Evolutionary conservation across 2,797 vertebrate species (phyloP).

Genomic region (Xyrichtys novacula): DNA sequence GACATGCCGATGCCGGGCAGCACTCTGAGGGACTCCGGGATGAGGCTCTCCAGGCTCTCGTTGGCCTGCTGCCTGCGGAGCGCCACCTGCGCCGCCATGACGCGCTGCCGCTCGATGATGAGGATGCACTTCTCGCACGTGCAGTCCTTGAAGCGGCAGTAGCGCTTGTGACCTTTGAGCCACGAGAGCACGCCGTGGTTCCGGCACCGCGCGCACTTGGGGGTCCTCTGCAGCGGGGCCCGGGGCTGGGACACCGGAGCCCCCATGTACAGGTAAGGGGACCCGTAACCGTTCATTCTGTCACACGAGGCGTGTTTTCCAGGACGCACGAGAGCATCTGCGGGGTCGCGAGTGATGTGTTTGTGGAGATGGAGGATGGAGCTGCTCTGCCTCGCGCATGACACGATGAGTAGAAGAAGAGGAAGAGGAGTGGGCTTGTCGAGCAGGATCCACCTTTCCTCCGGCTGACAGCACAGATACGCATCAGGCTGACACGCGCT

Average conservation of each 20-base stretch:
- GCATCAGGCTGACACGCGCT: slow-evolving; percentile 78
- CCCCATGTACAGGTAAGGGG: slow-evolving; percentile 96
- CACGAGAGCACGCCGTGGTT: slow-evolving; percentile 97
- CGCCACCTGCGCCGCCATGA: slow-evolving; percentile 98
- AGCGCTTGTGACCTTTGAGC: slow-evolving; percentile 98
- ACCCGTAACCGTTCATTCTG: slow-evolving; percentile 95
- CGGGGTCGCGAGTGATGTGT: slow-evolving; percentile 51
- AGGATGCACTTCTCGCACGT: slow-evolving; percentile 98
- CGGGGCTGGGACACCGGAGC: slow-evolving; percentile 93
- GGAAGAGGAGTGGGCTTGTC: slow-evolving; percentile 67
- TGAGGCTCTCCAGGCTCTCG: slow-evolving; percentile 95
- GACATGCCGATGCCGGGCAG: slow-evolving; percentile 83
- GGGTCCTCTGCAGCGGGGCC: slow-evolving; percentile 94
- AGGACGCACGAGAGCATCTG: slow-evolving; percentile 56
- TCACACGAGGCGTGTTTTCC: slow-evolving; percentile 42
- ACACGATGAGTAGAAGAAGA: slow-evolving; percentile 63
- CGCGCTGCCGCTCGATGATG: slow-evolving; percentile 96
- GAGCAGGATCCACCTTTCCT: slow-evolving; percentile 76
- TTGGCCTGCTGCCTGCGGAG: slow-evolving; percentile 95
- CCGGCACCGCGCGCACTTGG: slow-evolving; percentile 95
- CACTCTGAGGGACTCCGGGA: slow-evolving; percentile 91
- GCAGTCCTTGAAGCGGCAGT: slow-evolving; percentile 98
- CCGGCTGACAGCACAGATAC: slow-evolving; percentile 71
- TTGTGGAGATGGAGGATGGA: slow-evolving; percentile 62
- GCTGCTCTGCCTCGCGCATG: slow-evolving; percentile 70